These are phyloP conservation scores for Malthinus seriepunctatus DNA, from an alignment of 2,888 invertebrate genomes.

Conservation along the genomic window DNA sequence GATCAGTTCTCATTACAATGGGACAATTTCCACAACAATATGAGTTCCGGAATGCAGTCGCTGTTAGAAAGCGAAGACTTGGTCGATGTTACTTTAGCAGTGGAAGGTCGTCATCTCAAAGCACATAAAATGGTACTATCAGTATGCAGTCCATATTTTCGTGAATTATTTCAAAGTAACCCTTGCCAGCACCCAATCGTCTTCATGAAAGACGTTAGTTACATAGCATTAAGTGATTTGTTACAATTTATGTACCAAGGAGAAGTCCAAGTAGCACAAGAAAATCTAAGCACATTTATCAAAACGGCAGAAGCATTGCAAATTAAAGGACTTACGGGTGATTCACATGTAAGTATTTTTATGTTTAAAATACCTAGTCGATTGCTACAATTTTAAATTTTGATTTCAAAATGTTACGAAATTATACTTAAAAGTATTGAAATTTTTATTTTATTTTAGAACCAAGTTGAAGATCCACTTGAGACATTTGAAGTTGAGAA, in stretches of 20 bases:
- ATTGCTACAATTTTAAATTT: not conserved
- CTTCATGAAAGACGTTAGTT: conserved; percentile 71
- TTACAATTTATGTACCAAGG: conserved; percentile 76
- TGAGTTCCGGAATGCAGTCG: conserved; percentile 70
- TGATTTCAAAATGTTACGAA: not conserved
- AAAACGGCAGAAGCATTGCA: conserved; percentile 54
- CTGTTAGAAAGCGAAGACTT: conserved; percentile 52
- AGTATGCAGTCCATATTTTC: conserved; percentile 79
- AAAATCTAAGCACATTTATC: conserved; percentile 52
- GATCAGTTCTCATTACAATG: conserved; percentile 77
- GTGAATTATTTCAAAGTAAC: conserved; percentile 70
- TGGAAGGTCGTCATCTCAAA: conserved; percentile 68
- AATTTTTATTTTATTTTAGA: not conserved
- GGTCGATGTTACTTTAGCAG: conserved; percentile 55
- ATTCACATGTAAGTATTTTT: conserved; percentile 49
- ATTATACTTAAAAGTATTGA: not conserved
- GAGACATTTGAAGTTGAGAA: not conserved
- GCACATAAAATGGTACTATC: conserved; percentile 79
- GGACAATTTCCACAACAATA: conserved; percentile 78
- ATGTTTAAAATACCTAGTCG: not conserved
- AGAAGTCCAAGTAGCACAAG: conserved; percentile 60
- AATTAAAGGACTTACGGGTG: conserved; percentile 53
- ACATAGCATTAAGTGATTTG: conserved; percentile 66
- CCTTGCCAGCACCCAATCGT: conserved; percentile 76
- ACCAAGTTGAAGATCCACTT: not conserved